phyloP scores from a whole-genome alignment of 2,113 vertebrate genomes.

The Oreochromis niloticus region DNA sequence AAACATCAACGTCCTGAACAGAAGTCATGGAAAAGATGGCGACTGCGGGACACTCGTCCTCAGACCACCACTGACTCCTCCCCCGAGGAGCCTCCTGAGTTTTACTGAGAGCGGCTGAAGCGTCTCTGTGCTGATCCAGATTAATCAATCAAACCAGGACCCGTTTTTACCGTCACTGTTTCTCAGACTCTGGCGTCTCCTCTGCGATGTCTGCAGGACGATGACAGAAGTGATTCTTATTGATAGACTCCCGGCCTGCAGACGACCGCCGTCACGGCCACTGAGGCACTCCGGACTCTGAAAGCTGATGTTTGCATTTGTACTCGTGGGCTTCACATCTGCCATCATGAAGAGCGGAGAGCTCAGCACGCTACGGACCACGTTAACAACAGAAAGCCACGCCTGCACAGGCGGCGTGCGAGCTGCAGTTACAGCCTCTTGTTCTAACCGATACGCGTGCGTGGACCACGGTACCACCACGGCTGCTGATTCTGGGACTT shows the following conservation, averaged over 20 bases:
- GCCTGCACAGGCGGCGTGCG: background rate
- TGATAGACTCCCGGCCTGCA: background rate
- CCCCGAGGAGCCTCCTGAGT: background rate
- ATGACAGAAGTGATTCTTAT: background rate
- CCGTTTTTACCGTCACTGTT: background rate
- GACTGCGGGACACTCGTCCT: too few species aligned
- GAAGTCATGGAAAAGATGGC: too few species aligned
- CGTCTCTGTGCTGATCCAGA: background rate
- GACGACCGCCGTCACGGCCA: background rate
- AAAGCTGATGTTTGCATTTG: background rate
- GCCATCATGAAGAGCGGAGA: background rate
- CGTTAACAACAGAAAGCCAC: background rate
- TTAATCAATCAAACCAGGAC: background rate
- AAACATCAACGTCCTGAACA: background rate
- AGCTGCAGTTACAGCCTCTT: background rate
- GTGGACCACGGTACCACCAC: background rate
- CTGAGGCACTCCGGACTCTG: background rate
- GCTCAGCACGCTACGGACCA: background rate
- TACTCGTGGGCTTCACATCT: background rate
- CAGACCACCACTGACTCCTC: too few species aligned
- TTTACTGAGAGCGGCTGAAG: background rate
- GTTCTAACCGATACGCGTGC: fast-evolving
- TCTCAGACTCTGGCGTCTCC: background rate
- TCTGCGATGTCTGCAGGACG: background rate
- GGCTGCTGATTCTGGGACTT: background rate